Evolutionary conservation across 2,797 vertebrate species (phyloP), one percentile per base, ranked within the genome.

Genomic region (Odontamblyopus rebecca): DNA sequence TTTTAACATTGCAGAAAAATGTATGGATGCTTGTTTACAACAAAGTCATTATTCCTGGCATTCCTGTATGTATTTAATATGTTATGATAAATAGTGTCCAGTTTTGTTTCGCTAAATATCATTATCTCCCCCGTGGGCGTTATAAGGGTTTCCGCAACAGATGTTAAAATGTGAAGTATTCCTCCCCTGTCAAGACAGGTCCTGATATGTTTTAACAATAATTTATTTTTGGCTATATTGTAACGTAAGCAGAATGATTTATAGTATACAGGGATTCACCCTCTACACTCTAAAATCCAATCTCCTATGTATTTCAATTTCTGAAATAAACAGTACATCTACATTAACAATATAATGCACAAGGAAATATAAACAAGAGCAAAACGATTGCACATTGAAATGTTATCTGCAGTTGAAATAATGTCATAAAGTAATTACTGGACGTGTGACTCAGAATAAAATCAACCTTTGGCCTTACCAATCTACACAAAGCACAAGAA

Each of bases 381-480:
- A 41, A 1, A 1, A 16, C 9, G 53, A 61, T 4, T 41, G 27
- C 27, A 19, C 67, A n/a, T 78, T 71, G 63, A 77, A 26, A 53
- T 70, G 12, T 4, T 26, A 38, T 56, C 15, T 11, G 0, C 2
- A 8, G 29, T 69, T 64, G 6, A 38, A 61, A 64, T 81, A 41
- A 81, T 9, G 65, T 69, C 77, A 85, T 88, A 90, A 89, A 89
- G 70, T 15, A 48, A 48, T 29, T 8, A 11, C n/a, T 75, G 87
- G 83, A 90, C 85, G 85, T 54, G 87, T 89, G 89, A 82, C 78
- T 79, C 32, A n/a, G 5, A 61, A 5, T 62, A 6, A 79, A 71
- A 30, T 63, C 12, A 78, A 70, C 56, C 27, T 70, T 35, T 74
- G 51, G 64, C 54, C 11, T 23, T n/a, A 11, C 30, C 2, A 4